phyloP scores from a whole-genome alignment of 2,113 vertebrate species.

The Pan paniscus region DNA sequence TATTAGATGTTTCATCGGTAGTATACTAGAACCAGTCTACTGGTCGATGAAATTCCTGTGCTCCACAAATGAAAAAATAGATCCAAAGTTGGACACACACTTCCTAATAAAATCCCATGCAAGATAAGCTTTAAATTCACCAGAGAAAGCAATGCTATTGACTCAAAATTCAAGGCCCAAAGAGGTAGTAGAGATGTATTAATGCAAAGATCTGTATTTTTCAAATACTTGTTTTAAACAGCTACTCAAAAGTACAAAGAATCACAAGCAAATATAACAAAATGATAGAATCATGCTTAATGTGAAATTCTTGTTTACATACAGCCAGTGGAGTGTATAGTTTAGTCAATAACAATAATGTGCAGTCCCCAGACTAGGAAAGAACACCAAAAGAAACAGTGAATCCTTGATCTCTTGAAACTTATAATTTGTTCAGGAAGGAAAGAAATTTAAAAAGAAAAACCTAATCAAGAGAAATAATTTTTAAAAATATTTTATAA shows the following conservation, averaged over 20 bases:
- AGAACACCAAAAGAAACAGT: not conserved
- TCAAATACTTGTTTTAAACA: constrained; percentile 31
- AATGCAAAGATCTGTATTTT: not conserved
- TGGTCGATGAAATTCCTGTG: not conserved
- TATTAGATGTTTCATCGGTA: not conserved
- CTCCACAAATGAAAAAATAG: not conserved
- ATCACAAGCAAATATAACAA: not conserved
- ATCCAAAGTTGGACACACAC: not conserved
- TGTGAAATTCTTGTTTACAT: not conserved
- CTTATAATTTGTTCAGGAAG: constrained; percentile 19
- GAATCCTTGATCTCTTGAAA: not conserved
- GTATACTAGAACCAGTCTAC: not conserved
- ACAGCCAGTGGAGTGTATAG: not conserved
- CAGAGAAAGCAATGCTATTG: not conserved
- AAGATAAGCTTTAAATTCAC: not conserved
- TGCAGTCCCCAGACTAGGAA: not conserved
- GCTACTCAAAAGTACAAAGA: not conserved
- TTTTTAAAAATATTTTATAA: not conserved
- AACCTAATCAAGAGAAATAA: constrained; percentile 18
- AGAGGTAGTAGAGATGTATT: not conserved
- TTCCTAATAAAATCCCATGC: not conserved
- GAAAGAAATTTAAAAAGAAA: not conserved
- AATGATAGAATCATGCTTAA: not conserved
- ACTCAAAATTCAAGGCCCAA: constrained; percentile 42
- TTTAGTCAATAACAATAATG: not conserved